Conservation (phyloP, 2,888 invertebrate genomes). For the Rapana venosa region DNA sequence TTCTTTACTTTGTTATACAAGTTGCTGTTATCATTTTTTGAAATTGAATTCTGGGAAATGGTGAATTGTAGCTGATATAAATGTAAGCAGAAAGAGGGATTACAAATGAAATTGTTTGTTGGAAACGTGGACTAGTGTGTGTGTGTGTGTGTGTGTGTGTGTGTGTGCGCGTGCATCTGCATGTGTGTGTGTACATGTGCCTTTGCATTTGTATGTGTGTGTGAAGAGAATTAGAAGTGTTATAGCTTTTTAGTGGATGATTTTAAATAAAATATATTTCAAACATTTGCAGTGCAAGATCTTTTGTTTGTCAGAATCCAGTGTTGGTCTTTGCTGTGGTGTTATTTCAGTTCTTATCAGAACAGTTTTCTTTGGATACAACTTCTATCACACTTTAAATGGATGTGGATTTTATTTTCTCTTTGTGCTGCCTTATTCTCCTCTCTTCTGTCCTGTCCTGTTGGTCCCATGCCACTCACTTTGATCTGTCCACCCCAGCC, state of each 20-base stretch:
- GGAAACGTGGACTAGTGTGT: not conserved
- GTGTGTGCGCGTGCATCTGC: not conserved
- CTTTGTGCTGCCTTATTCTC: too few species aligned
- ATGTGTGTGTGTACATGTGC: not conserved
- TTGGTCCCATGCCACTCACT: too few species aligned
- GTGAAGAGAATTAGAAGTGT: not conserved
- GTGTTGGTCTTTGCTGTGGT: not conserved
- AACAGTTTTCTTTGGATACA: too few species aligned
- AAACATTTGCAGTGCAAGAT: too few species aligned
- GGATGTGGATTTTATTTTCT: too few species aligned
- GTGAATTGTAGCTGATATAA: not conserved
- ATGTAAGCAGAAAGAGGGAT: not conserved
- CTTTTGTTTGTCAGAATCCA: too few species aligned
- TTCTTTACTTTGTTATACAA: not conserved
- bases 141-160: not conserved
- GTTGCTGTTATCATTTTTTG: not conserved
- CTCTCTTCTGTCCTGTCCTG: too few species aligned
- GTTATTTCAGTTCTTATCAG: too few species aligned
- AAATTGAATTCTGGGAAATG: not conserved
- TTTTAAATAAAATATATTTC: too few species aligned
- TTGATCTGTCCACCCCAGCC: too few species aligned
- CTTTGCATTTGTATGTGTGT: not conserved
- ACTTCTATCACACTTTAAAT: too few species aligned
- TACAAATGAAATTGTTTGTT: not conserved
- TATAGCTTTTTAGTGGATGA: not conserved